Base-by-base conservation (phyloP, 2,797 vertebrate genomes). In the Pseudomugil gertrudae region DNA sequence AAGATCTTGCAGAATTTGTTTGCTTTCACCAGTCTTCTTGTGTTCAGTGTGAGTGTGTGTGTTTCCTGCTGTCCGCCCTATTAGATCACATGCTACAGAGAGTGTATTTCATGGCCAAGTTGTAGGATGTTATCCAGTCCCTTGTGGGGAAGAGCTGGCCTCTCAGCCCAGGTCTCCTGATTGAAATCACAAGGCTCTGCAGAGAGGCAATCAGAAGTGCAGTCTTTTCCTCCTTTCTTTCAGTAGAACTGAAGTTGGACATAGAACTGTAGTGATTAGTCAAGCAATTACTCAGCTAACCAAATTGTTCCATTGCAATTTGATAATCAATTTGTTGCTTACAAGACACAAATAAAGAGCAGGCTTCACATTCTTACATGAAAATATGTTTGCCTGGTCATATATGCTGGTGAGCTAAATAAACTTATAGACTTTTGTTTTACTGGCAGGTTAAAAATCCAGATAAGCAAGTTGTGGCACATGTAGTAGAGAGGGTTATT, bases 131-230 rank as follows among this genome's bases (percentile, higher is more conserved):
- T 78, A 66, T 84, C 84, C 55, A 0, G 64, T 84, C 69, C 71
- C 57, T 75, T n/a, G 67, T 71, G 80, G 63, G 79, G 80, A 83
- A 80, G 76, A 62, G 72, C 48, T 77, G 76, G 79, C 75, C 73
- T 76, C 65, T 69, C 9, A 33, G 47, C 60, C 55, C 55, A 13
- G 63, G 58, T 77, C 84, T 84, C 71, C 87, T 90, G 90, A 92
- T 91, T 33, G 60, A 72, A 87, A 89, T 92, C 88, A 85, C 76
- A 79, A 89, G 89, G 70, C 58, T 74, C 65, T 58, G 35, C 73
- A 75, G 71, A 30, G 56, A 80, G 74, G 72, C 67, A 80, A 65
- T 85, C 78, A 60, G 66, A 72, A 24, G 7, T 10, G 29, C 33
- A 45, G 50, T 8, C 9, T 50, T 6, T 35, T 19, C 30, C 8